Evolutionary conservation across 2,113 vertebrate species (phyloP), one percentile per base, ranked within the genome.

Genomic region (Pyxicephalus adspersus): DNA sequence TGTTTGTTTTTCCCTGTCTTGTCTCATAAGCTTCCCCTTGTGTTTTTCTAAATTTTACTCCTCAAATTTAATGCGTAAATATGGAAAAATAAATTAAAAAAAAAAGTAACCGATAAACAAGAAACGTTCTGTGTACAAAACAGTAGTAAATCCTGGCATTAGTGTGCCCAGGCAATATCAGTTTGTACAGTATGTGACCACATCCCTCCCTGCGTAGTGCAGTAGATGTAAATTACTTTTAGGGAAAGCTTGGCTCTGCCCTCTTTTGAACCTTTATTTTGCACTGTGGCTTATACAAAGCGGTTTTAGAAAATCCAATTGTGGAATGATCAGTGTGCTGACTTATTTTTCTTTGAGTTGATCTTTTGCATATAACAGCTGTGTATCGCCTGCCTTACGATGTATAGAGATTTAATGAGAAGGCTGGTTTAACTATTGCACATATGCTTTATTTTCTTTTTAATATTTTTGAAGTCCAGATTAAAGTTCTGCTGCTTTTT

Each of bases 51-150:
- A 81, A 85, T 91, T 90, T 88, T 88, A 90, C 91, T 84, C 87
- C 89, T 91, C 88, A 45, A 8, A 45, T 45, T 45, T 45, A 45
- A 90, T 88, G 88, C 87, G 93, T 97, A 96, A 95, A 96, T 96
- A 96, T 96, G 96, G 96, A 95, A 96, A 92, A 96, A 17, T 2
- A 68, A 5, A n/a, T 0, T 2, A 9, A 8, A 45, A 45, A 45
- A 13, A 45, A 52, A 54, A 71, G 11, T 5, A 28, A 15, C 23
- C 23, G 28, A 26, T 3, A 11, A 60, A 93, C 96, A 95, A 97
- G 93, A 90, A 92, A 94, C 94, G 87, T 95, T 92, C 89, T 95
- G 92, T 94, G 95, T 98, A 94, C 94, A 96, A 95, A 95, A 96
- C 96, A 96, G 96, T 95, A 95, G 95, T 94, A 94, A 95, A 95